A percentile compares a stretch with the other conserved stretches of the same genome.
These are phyloP conservation scores for Sarcophaga rosellei DNA, from an alignment of 2,888 invertebrate species.

Conservation along the genomic window DNA sequence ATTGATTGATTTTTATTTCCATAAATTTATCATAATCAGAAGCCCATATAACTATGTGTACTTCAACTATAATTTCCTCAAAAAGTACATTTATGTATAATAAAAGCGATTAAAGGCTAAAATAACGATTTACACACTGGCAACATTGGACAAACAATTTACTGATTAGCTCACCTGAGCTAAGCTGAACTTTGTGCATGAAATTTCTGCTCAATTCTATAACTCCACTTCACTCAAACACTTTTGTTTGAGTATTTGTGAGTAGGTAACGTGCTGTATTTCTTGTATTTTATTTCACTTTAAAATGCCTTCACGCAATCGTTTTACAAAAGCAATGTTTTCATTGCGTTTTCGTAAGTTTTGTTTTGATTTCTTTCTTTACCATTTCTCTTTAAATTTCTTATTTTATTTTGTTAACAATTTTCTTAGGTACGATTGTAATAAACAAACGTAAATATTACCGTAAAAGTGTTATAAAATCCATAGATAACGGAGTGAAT, in stretches of 20 bases:
- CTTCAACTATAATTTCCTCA: too few relatives aligned
- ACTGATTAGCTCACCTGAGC: slow-evolving; percentile 29
- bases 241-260: background rate
- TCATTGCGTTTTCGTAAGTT: slow-evolving; percentile 25
- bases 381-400: background rate
- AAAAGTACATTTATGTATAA: too few relatives aligned
- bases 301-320: slow-evolving; percentile 56
- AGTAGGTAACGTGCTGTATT: background rate
- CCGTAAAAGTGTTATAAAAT: slow-evolving; percentile 44
- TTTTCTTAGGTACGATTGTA: slow-evolving; percentile 36
- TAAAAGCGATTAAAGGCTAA: too few relatives aligned
- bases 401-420: slow-evolving; percentile 47
- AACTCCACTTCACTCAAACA: background rate
- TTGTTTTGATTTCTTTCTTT: slow-evolving; percentile 42
- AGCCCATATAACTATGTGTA: too few relatives aligned
- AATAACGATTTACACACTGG: too few relatives aligned
- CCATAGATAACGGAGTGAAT: slow-evolving; percentile 25
- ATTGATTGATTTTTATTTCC: too few relatives aligned
- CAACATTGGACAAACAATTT: background rate
- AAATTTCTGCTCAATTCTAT: slow-evolving; percentile 17
- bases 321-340: slow-evolving; percentile 7
- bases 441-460: slow-evolving; percentile 4
- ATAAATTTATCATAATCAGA: too few relatives aligned
- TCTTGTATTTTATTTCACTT: slow-evolving; percentile 9
- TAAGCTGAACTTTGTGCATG: slow-evolving; percentile 10